Conservation (phyloP, 2,888 invertebrate species). For the Nemotelus nigrinus region DNA sequence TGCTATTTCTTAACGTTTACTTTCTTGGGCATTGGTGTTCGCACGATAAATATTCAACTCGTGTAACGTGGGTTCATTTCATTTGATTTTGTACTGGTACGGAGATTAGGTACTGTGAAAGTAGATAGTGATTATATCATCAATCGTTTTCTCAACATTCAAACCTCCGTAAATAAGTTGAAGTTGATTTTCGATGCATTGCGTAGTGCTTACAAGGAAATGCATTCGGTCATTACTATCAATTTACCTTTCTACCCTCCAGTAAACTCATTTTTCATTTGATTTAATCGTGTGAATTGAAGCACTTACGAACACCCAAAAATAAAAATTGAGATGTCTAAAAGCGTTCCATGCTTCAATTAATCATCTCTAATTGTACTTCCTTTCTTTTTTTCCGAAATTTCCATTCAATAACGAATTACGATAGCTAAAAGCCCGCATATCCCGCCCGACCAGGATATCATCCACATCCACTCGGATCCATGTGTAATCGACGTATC, state of each 20-base stretch:
- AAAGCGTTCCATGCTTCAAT: slow-evolving; percentile 21
- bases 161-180: no score
- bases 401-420: background rate
- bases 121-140: no score
- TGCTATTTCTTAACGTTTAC: no score
- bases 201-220: background rate
- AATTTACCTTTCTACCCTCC: background rate
- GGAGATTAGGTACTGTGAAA: no score
- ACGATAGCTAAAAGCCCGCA: slow-evolving; percentile 23
- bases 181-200: no score
- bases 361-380: slow-evolving; percentile 38
- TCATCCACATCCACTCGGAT: background rate
- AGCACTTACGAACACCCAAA: slow-evolving; percentile 4
- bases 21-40: no score
- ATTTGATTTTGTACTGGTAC: no score
- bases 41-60: no score
- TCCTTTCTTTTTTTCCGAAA: background rate
- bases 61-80: no score
- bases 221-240: background rate
- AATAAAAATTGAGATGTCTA: slow-evolving; percentile 17
- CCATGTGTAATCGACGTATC: background rate
- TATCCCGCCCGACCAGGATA: background rate
- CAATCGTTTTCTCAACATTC: no score
- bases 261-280: slow-evolving; percentile 23
- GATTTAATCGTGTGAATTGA: slow-evolving; percentile 29